Evolutionary conservation across 2,888 invertebrate genomes (phyloP), one percentile per base, ranked within the genome.

Genomic region (Tuberolachnus salignus): DNA sequence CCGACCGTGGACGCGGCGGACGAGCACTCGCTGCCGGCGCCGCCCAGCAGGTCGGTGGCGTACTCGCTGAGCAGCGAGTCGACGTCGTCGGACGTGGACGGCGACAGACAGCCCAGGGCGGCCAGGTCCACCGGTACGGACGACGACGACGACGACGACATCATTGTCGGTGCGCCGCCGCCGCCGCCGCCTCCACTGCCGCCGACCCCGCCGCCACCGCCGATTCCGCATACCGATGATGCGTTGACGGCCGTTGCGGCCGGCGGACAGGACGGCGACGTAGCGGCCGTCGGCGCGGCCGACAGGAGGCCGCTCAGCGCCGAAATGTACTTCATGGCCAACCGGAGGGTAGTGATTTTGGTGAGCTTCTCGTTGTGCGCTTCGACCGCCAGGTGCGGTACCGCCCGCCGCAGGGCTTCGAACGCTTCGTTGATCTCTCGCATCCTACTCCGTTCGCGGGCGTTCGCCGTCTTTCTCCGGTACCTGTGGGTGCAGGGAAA

Each of bases 401-500:
- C 91, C 34, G 92, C 92, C 19, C 89, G 88, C 34, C 94, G 88
- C 11, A 96, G 87, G 1, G 91, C 89, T 84, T 95, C 95, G 86
- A 95, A 96, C 1, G 95, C 95, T 81, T 90, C 89, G 86, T 96
- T 96, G 83, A 96, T 95, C 85, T 95, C 95, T 69, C 92, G 88
- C 95, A 95, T 95, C 80, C 95, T 89, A 82, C 91, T 92, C 49
- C 95, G 86, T 84, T 96, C 95, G 46, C 95, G 87, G 0, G 94
- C 94, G 87, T 95, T 96, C 16, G 95, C 95, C 0, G 94, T 94
- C 88, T 94, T 93, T 83, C 95, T 88, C 42, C 95, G 80, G 19
- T 82, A 82, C 88, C 78, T 78, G 42, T 14, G 23, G 10, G 14
- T 19, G 19, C 42, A 46, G 8, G 13, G 34, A 26, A 71, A n/a